Percentiles rank a stretch among this genome's conserved stretches.
These are phyloP conservation scores for Prietella phreatophila DNA, from an alignment of 2,113 vertebrate genomes.

Conservation along the genomic window DNA sequence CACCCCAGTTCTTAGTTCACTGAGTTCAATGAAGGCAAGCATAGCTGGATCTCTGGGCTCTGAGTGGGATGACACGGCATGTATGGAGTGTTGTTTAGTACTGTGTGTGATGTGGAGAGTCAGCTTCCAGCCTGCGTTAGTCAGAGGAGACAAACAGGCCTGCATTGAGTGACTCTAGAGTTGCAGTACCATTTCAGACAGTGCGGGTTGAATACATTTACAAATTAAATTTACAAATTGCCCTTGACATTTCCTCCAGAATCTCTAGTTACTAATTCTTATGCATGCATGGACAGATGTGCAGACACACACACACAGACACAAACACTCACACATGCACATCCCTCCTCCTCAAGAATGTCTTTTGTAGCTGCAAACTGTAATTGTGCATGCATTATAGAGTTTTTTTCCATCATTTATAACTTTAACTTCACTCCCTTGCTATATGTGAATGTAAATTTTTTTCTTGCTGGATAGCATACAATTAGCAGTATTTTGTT, in stretches of 20 bases:
- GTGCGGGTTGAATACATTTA: constrained; percentile 49
- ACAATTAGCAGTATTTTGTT: constrained; percentile 16
- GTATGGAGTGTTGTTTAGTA: constrained; percentile 40
- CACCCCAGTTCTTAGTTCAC: constrained; percentile 55
- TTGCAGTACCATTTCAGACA: constrained; percentile 55
- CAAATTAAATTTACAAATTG: too few relatives aligned
- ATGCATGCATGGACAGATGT: not conserved
- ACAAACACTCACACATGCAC: constrained; percentile 13
- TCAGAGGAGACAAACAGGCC: constrained; percentile 34
- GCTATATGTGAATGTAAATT: not conserved
- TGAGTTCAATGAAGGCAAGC: constrained; percentile 49
- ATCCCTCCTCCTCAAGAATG: not conserved
- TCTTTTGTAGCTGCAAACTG: constrained; percentile 33
- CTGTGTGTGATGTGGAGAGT: constrained; percentile 49
- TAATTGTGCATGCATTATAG: not conserved
- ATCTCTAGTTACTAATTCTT: not conserved
- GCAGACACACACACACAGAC: constrained; percentile 2
- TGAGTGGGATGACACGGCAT: constrained; percentile 44
- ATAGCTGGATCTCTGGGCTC: not conserved
- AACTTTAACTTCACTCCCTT: not conserved
- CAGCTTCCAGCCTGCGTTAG: constrained; percentile 56
- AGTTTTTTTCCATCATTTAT: not conserved
- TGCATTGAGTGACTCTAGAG: constrained; percentile 47
- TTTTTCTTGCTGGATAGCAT: not conserved
- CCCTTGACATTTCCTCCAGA: constrained; percentile 18